phyloP scores from a whole-genome alignment of 2,888 invertebrate species.

The Platycheirus albimanus region DNA sequence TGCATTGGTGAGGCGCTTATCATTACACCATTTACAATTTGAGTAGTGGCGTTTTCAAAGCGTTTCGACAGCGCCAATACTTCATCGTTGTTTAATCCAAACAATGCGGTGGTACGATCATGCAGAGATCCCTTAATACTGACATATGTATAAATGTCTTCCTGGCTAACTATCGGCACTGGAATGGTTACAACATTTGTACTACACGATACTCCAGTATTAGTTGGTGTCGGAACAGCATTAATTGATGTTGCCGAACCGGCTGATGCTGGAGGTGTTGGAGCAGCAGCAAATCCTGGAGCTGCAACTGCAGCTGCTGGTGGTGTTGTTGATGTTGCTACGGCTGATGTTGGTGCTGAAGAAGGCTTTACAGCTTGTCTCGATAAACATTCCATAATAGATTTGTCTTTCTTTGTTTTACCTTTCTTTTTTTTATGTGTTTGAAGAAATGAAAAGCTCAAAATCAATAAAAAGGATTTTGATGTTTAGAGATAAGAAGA shows the following conservation, averaged over 20 bases:
- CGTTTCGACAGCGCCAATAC: conserved; percentile 87
- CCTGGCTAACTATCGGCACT: conserved; percentile 82
- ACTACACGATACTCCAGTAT: conserved; percentile 56
- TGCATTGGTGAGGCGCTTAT: conserved; percentile 88
- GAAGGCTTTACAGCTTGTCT: conserved; percentile 53
- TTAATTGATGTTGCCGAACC: conserved; percentile 58
- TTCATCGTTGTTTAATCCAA: conserved; percentile 89
- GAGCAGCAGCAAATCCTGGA: conserved; percentile 28
- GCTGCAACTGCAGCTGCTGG: conserved; percentile 48
- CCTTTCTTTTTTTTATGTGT: conserved; percentile 17
- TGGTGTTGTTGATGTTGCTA: conserved; percentile 47
- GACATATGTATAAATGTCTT: conserved; percentile 88
- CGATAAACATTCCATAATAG: conserved; percentile 70
- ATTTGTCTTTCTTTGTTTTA: conserved; percentile 18
- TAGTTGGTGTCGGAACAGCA: conserved; percentile 68
- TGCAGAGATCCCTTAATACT: conserved; percentile 92
- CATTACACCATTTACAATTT: conserved; percentile 88
- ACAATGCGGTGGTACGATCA: conserved; percentile 88
- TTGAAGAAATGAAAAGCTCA: conserved; percentile 43
- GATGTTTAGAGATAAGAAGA: conserved; percentile 50
- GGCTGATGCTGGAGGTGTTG: conserved; percentile 42
- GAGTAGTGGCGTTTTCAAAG: conserved; percentile 86
- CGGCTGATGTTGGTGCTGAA: conserved; percentile 53
- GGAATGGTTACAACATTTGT: conserved; percentile 82
- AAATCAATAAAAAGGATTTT: conserved; percentile 48